Base-by-base conservation (phyloP, 37 sponge, comb jelly and placozoan genomes). In the Geodia barretti region DNA sequence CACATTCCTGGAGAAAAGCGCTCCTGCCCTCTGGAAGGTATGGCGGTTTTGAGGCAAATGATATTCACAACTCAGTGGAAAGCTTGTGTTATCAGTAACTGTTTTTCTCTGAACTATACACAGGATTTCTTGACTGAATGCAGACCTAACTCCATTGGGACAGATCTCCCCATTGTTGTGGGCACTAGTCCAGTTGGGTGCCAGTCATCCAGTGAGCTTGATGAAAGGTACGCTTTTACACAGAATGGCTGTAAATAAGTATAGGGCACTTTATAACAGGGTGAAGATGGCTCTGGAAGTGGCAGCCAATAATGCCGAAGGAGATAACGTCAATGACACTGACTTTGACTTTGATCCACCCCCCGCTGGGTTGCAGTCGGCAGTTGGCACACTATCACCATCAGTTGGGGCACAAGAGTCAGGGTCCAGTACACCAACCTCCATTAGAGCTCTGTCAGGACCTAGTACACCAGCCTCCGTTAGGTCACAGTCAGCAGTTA, bases 1-100 rank as follows among this genome's bases (percentile, higher is more conserved):
- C 33, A 58, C 23, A 31, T 75, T 30, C 24, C 35, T 75, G 76
- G 33, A 47, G 1, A 3, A 60, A n/a, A 29, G 17, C 20, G 54
- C 76, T 30, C 60, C 76, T 30, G 0, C 59, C 31, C 28, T 75
- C 37, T 75, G 76, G 76, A 75, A 75, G 76, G 76, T 75, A 75
- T 59, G 33, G 7, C 30, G 33, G 32, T 43, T 21, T 28, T 25
- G 20, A 60, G 60, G 33, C 9, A 68, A 29, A 28, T 33, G 7
- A 32, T 4, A 9, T 5, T 28, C 64, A 62, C 26, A 28, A n/a
- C 3, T 28, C 24, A n/a, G 60, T 58, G 11, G 11, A 21, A 58
- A 19, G 11, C 19, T 11, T 19, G 19, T 58, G 60, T 11, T 19
- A 58, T 20, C 60, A 58, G 19, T 19, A 58, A 19, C 19, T 19